Conservation (phyloP, 2,888 invertebrate genomes). For the Acanthosoma haemorrhoidale region DNA sequence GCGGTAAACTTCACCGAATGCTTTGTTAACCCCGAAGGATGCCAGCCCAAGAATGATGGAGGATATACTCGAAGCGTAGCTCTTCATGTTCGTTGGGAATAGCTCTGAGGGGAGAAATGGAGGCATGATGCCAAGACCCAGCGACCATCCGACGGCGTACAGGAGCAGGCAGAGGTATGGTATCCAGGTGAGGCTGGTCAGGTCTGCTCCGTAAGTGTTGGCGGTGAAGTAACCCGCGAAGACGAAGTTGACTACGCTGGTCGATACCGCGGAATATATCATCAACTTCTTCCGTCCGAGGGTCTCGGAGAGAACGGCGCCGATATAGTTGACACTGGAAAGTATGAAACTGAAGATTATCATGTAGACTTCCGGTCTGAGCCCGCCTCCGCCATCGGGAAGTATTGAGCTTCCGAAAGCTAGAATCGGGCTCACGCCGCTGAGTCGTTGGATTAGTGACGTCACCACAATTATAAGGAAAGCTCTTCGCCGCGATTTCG, state of each 20-base stretch:
- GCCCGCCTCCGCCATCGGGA: conserved; percentile 35
- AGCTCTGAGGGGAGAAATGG: conserved; percentile 37
- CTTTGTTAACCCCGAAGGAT: conserved; percentile 37
- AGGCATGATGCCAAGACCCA: conserved; percentile 51
- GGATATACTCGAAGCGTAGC: conserved; percentile 36
- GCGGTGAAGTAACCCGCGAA: conserved; percentile 37
- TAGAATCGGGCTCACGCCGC: conserved; percentile 40
- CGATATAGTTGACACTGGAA: conserved; percentile 34
- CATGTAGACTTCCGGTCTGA: conserved; percentile 33
- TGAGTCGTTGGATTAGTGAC: conserved; percentile 36
- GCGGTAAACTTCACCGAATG: conserved; percentile 31
- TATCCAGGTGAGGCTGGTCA: conserved; percentile 49
- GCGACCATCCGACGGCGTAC: conserved; percentile 55
- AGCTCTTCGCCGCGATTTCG: conserved; percentile 37
- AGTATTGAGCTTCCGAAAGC: conserved; percentile 39
- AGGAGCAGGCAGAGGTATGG: conserved; percentile 52
- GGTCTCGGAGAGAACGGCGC: conserved; percentile 36
- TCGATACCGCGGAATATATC: conserved; percentile 33
- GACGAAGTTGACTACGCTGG: conserved; percentile 25
- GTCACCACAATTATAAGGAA: conserved; percentile 37
- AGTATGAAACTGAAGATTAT: conserved; percentile 37
- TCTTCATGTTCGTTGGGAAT: conserved; percentile 38
- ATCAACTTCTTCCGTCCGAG: conserved; percentile 39
- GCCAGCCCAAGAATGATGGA: conserved; percentile 34
- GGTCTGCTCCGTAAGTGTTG: conserved; percentile 37